Percentiles rank a stretch among this genome's conserved stretches.
Conservation (phyloP, 64 coral and sea anemone species). For the Montipora foliosa region DNA sequence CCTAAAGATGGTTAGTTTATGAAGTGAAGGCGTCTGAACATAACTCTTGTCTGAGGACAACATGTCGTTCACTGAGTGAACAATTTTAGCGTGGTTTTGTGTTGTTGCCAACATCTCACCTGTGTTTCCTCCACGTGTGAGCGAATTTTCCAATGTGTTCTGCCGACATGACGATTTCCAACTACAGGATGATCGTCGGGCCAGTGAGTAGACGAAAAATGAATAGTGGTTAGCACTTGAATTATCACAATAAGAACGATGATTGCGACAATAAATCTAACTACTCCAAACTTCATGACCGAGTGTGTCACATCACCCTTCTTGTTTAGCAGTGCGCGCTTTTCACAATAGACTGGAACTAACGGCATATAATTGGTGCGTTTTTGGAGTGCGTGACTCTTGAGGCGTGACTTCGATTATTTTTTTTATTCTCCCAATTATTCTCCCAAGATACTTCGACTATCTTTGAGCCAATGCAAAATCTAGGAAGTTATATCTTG, state of each 20-base stretch:
- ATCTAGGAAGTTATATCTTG: too few species aligned
- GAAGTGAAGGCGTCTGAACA: not conserved
- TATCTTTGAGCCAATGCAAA: too few species aligned
- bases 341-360: slow-evolving; percentile 5
- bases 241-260: slow-evolving; percentile 83
- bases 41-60: not conserved
- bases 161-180: slow-evolving; percentile 72
- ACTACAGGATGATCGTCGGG: slow-evolving; percentile 63
- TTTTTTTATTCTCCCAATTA: not conserved
- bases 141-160: slow-evolving; percentile 47
- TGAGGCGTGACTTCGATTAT: not conserved
- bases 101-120: not conserved
- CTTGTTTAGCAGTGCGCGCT: not conserved
- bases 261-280: slow-evolving; percentile 92
- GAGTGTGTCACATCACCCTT: slow-evolving; percentile 22
- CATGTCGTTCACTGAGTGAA: not conserved
- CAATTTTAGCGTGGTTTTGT: not conserved
- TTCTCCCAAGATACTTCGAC: too few species aligned
- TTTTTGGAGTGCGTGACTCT: slow-evolving; percentile 22
- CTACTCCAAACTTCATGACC: slow-evolving; percentile 87
- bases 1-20: not conserved
- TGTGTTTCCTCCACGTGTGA: slow-evolving; percentile 78
- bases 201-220: slow-evolving; percentile 96
- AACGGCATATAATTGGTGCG: slow-evolving; percentile 21
- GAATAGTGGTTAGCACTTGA: slow-evolving; percentile 87